phyloP scores from a whole-genome alignment of 2,888 invertebrate genomes.

The Chalcosyrphus nemorum region DNA sequence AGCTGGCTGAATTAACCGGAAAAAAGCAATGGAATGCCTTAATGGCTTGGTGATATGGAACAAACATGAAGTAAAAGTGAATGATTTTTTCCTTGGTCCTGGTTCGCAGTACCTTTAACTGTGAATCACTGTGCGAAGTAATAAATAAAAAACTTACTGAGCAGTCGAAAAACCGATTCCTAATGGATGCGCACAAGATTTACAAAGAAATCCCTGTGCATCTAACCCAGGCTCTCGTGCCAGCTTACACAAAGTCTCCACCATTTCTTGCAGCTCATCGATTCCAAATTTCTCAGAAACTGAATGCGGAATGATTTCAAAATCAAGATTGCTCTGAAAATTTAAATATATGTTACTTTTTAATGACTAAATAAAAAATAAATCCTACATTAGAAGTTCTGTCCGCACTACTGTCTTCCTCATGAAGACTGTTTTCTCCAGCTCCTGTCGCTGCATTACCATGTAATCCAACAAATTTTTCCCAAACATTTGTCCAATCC shows the following conservation, averaged over 20 bases:
- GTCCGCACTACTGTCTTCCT: constrained; percentile 37
- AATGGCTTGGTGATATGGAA: too few species aligned
- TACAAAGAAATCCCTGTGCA: constrained; percentile 93
- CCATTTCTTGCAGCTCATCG: constrained; percentile 84
- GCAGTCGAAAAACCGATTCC: constrained; percentile 85
- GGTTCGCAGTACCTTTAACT: too few species aligned
- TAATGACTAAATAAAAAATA: not conserved
- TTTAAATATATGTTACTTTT: not conserved
- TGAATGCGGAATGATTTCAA: constrained; percentile 84
- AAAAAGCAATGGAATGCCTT: too few species aligned
- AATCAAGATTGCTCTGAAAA: constrained; percentile 82
- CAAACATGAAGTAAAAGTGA: too few species aligned
- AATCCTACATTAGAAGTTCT: constrained; percentile 32
- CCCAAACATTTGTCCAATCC: constrained; percentile 85
- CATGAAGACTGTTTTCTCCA: not conserved
- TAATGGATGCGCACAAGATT: constrained; percentile 84
- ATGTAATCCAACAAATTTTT: constrained; percentile 77
- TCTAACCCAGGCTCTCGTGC: constrained; percentile 92
- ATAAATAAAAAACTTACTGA: constrained; percentile 78
- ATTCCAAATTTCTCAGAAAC: constrained; percentile 83
- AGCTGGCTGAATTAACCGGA: too few species aligned
- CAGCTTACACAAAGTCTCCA: constrained; percentile 86
- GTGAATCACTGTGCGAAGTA: too few species aligned
- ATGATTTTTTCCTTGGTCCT: too few species aligned
- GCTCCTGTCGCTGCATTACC: constrained; percentile 6